A percentile compares a stretch with the other conserved stretches of the same genome.
Conservation (phyloP, 1,140 invertebrate species). For the Calliopsis andreniformis region DNA sequence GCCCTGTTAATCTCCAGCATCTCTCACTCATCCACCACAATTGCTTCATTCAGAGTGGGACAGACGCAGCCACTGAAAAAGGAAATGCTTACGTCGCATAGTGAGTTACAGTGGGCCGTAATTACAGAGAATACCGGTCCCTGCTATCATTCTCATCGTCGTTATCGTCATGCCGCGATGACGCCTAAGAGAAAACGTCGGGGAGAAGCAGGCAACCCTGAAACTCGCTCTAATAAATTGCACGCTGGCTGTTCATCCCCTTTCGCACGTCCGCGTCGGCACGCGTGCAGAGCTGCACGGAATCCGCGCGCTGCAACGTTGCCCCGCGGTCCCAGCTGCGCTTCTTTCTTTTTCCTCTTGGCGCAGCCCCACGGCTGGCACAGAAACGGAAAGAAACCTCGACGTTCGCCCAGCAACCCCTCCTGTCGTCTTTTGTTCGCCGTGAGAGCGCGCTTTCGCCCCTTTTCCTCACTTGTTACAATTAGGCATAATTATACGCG, state of each 20-base stretch:
- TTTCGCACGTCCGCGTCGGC: constrained; percentile 23
- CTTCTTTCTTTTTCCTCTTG: neutral
- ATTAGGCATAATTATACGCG: constrained; percentile 62
- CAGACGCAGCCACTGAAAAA: neutral
- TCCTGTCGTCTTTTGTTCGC: constrained; percentile 35
- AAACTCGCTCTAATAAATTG: constrained; percentile 61
- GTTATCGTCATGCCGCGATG: constrained; percentile 22
- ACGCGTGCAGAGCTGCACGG: neutral
- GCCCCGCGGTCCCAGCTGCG: neutral
- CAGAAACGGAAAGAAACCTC: constrained; percentile 25
- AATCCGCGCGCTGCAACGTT: neutral
- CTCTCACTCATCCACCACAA: neutral
- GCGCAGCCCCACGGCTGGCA: neutral
- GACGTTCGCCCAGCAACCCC: neutral
- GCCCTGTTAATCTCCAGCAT: neutral
- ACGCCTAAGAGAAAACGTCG: neutral
- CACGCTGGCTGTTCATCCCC: constrained; percentile 35
- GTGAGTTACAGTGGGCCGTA: constrained; percentile 21
- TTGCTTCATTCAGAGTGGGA: neutral
- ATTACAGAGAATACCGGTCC: constrained; percentile 12
- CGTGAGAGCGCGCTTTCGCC: constrained; percentile 16
- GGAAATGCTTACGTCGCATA: neutral
- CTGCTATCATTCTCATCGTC: constrained; percentile 41
- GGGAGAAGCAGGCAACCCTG: neutral
- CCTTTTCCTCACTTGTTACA: constrained; percentile 47